phyloP scores from a whole-genome alignment of 2,888 invertebrate genomes.

The Entomobrya multifasciata region DNA sequence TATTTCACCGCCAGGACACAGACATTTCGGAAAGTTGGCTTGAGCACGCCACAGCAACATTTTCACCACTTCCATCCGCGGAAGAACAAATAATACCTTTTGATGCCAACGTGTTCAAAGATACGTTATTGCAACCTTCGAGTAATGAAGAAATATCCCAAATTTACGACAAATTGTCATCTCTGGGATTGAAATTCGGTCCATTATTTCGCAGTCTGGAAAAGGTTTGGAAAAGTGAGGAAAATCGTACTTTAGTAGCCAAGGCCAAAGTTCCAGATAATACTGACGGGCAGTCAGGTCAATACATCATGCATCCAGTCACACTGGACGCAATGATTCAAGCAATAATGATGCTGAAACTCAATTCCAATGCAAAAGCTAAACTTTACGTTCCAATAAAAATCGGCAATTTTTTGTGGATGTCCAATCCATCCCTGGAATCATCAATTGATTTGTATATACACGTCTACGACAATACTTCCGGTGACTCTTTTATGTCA shows the following conservation, averaged over 20 bases:
- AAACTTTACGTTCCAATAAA: conserved; percentile 54
- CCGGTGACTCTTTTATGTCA: too few species aligned
- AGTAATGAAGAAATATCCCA: neutral
- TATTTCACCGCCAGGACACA: neutral
- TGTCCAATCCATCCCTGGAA: neutral
- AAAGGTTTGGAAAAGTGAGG: conserved; percentile 11
- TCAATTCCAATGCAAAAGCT: neutral
- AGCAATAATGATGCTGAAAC: conserved; percentile 28
- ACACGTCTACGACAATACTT: neutral
- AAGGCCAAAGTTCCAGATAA: neutral
- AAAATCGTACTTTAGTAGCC: neutral
- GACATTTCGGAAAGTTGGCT: conserved; percentile 32
- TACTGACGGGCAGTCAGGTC: neutral
- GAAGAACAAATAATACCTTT: neutral
- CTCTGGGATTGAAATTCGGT: conserved; percentile 63
- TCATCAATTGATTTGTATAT: neutral
- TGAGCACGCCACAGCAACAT: conserved; percentile 53
- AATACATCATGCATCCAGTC: neutral
- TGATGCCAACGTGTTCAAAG: neutral
- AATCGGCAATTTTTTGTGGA: conserved; percentile 63
- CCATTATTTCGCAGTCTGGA: conserved; percentile 20
- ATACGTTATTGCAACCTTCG: neutral
- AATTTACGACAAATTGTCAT: conserved; percentile 41
- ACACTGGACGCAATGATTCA: conserved; percentile 51
- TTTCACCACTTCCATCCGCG: conserved; percentile 24